Evolutionary conservation across 2,113 vertebrate species (phyloP).

Genomic region (Psammodynastes pulverulentus): DNA sequence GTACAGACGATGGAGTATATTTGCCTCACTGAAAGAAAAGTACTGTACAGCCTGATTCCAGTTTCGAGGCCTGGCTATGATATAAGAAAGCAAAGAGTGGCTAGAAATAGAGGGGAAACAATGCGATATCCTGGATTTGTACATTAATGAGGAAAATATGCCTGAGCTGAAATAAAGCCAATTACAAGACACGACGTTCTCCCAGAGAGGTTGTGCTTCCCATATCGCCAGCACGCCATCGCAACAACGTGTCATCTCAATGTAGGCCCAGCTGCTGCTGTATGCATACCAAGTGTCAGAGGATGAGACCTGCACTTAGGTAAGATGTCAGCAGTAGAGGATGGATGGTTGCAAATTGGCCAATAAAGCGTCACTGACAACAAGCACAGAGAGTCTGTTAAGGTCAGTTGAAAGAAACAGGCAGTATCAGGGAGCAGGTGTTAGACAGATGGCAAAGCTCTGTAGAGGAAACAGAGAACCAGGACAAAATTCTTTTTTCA

Average conservation of each 20-base stretch:
- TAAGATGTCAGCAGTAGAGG: constrained; percentile 5
- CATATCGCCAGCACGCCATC: background rate
- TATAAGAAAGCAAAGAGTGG: background rate
- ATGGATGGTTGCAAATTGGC: constrained; percentile 15
- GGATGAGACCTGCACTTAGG: background rate
- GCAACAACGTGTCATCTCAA: background rate
- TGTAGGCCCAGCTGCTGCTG: background rate
- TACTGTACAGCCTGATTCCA: background rate
- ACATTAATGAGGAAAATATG: background rate
- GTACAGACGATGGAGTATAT: background rate
- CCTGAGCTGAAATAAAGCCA: background rate
- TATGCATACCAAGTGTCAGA: background rate
- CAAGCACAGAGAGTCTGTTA: constrained; percentile 16
- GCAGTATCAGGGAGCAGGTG: constrained; percentile 16
- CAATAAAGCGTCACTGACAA: constrained; percentile 10
- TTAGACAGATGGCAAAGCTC: constrained; percentile 3
- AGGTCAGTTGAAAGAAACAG: constrained; percentile 7
- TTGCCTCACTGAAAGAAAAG: background rate
- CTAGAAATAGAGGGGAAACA: constrained; percentile 4
- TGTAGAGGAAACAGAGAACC: constrained; percentile 1
- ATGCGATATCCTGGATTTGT: background rate
- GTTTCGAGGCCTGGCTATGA: no score
- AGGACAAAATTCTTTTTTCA: background rate
- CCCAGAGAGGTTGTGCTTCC: background rate
- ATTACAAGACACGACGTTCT: background rate